A percentile compares a stretch with the other conserved stretches of the same genome.
phyloP scores from a whole-genome alignment of 1,140 invertebrate genomes.

The Trypoxylus dichotomus region DNA sequence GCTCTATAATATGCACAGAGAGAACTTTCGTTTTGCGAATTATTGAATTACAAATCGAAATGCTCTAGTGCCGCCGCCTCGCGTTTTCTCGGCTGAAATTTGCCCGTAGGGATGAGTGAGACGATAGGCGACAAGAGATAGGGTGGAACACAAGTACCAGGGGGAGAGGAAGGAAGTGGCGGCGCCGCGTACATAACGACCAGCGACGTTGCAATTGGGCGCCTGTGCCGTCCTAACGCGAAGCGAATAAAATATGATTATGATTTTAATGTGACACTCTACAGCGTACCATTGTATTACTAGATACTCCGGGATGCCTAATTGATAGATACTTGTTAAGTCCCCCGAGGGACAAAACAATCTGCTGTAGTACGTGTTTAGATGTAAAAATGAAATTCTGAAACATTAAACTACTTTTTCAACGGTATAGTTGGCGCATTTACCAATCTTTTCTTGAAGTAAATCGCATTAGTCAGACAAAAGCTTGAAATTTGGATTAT shows the following conservation, averaged over 20 bases:
- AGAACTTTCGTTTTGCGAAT: conserved; percentile 41
- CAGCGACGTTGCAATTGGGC: not conserved
- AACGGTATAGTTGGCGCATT: too few species aligned
- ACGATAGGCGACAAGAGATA: not conserved
- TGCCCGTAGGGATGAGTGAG: not conserved
- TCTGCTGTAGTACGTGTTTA: too few species aligned
- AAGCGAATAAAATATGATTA: conserved; percentile 9
- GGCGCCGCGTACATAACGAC: not conserved
- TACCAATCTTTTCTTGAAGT: too few species aligned
- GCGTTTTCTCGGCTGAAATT: conserved; percentile 4
- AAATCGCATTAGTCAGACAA: too few species aligned
- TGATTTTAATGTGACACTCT: not conserved
- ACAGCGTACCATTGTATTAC: not conserved
- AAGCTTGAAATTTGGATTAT: too few species aligned
- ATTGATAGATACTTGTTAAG: not conserved
- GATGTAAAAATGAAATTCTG: too few species aligned
- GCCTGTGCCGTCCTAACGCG: not conserved
- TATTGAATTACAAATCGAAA: conserved; percentile 44
- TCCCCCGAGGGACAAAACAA: too few species aligned
- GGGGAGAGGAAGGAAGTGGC: not conserved
- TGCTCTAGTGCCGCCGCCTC: conserved; percentile 27
- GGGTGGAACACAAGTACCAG: not conserved
- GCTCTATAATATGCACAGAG: conserved; percentile 39
- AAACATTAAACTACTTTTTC: too few species aligned
- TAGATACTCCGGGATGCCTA: not conserved